Evolutionary conservation across 2,888 invertebrate genomes (phyloP).

Genomic region (Dryobotodes eremita): DNA sequence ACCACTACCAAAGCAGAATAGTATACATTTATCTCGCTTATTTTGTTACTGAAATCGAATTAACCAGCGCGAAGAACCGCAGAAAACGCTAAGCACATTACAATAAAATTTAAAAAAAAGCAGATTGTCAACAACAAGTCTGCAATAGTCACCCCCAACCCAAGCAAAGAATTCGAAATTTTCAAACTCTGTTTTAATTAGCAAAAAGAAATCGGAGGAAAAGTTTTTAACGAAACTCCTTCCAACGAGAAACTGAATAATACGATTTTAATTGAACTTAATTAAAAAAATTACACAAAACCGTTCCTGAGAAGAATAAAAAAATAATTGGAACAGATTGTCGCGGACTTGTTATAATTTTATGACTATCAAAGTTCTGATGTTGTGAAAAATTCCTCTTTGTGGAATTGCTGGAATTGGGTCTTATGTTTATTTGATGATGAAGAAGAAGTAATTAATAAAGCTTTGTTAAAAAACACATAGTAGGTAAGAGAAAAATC

Average conservation of each 20-base stretch:
- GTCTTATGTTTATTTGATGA: constrained; percentile 27
- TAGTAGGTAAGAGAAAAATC: not conserved
- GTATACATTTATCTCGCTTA: not conserved
- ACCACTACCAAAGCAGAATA: not conserved
- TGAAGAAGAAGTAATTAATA: constrained; percentile 1
- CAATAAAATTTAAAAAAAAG: constrained; percentile 25
- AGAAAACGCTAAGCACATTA: constrained; percentile 1
- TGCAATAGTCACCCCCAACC: constrained; percentile 56
- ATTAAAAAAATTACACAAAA: constrained; percentile 69
- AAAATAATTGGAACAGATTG: constrained; percentile 73
- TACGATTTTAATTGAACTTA: constrained; percentile 82
- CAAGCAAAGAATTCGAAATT: constrained; percentile 66
- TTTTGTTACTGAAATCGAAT: not conserved
- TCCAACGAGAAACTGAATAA: constrained; percentile 69
- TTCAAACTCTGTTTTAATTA: constrained; percentile 75
- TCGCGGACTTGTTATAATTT: constrained; percentile 53
- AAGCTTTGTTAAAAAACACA: constrained; percentile 6
- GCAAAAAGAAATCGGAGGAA: constrained; percentile 68
- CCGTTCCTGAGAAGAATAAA: constrained; percentile 63
- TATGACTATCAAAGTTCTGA: constrained; percentile 48
- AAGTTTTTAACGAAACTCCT: constrained; percentile 67
- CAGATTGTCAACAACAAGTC: constrained; percentile 35
- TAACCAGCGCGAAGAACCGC: not conserved
- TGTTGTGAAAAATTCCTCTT: constrained; percentile 19
- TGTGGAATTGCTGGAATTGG: not conserved